phyloP scores from a whole-genome alignment of 2,113 vertebrate species.

The Indicator indicator region DNA sequence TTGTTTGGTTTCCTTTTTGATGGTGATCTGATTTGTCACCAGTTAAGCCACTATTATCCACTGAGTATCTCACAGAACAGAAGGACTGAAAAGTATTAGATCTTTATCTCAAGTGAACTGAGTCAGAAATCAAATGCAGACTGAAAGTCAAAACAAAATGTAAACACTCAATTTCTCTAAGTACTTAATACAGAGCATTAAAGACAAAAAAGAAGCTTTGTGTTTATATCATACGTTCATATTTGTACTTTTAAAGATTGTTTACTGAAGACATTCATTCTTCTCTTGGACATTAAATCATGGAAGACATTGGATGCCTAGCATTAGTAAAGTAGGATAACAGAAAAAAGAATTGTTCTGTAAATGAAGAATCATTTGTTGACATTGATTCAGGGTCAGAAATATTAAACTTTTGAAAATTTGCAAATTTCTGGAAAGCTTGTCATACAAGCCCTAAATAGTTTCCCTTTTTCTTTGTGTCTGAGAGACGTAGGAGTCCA shows the following conservation, averaged over 20 bases:
- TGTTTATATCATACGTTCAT: not conserved
- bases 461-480: not conserved
- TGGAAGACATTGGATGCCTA: not conserved
- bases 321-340: not conserved
- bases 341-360: not conserved
- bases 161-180: not conserved
- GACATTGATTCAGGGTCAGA: not conserved
- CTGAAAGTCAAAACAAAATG: not conserved
- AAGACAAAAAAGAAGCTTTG: not conserved
- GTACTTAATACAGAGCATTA: not conserved
- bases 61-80: not conserved
- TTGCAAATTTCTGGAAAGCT: not conserved
- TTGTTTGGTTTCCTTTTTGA: conserved; percentile 32
- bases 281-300: not conserved
- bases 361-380: not conserved
- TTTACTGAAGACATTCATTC: not conserved
- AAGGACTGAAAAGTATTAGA: not conserved
- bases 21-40: conserved; percentile 23
- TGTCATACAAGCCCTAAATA: not conserved
- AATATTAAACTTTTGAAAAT: not conserved
- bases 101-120: not conserved
- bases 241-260: not conserved
- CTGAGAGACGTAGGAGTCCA: not conserved
- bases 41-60: not conserved
- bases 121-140: not conserved